Base-by-base conservation (phyloP, 2,888 invertebrate genomes). In the Plebejus melissa region DNA sequence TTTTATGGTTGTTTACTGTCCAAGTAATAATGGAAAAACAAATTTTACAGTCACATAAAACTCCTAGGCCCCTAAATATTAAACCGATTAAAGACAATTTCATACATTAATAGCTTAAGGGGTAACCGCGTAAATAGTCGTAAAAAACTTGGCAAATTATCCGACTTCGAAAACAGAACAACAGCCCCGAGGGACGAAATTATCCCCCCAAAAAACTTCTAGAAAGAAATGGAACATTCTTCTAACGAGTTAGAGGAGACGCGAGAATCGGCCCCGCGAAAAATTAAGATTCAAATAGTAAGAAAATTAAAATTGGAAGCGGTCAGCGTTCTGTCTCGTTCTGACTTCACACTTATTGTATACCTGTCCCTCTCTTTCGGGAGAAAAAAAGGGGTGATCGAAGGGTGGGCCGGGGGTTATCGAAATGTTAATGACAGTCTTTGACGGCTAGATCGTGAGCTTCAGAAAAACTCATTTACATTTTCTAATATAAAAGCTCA, bases 221-320 rank as follows among this genome's bases (percentile, higher is more conserved):
- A 84, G 85, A 88, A 86, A 83, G 86, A 87, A 86, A 89, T 82
- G 80, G 81, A 80, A 77, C 81, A 81, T 78, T 80, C 76, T 74
- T 74, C 54, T 58, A 76, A 69, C 76, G 75, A 75, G 86, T 79
- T 46, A 80, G 85, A 90, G 79, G 78, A 84, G 83, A 86, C 88
- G 58, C 80, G 83, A 83, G 81, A 80, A 84, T 81, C 86, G 80
- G 28, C 87, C 88, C 88, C 85, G 88, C 88, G 89, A 92, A 93
- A 93, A 93, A 94, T 93, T 92, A 92, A 92, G 90, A 93, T 94
- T 93, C 94, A 92, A 94, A 93, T 90, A 87, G 90, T 92, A 91
- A 93, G 93, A 92, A 93, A 92, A 93, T 94, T 94, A 93, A 94
- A 94, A 94, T 93, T 90, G 91, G 90, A 84, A 86, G 87, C 90